Conservation (phyloP, 2,888 invertebrate genomes). For the Parelbella ahira region DNA sequence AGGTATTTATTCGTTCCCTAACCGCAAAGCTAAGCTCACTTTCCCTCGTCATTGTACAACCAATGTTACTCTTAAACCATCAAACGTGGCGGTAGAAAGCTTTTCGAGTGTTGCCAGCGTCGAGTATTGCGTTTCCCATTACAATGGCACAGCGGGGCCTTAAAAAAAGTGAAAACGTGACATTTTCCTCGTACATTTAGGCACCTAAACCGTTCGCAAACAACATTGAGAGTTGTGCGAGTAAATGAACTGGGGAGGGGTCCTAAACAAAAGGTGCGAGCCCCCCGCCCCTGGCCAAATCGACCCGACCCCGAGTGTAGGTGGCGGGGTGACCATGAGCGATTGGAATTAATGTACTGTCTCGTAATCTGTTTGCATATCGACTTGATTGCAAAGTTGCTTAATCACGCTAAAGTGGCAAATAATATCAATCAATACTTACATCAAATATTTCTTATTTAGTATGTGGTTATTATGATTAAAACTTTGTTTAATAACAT, state of each 20-base stretch:
- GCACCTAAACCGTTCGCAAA: slow-evolving; percentile 78
- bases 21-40: slow-evolving; percentile 16
- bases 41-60: slow-evolving; percentile 15
- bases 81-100: slow-evolving; percentile 13
- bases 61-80: slow-evolving; percentile 17
- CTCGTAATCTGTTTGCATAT: no score
- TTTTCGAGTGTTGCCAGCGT: slow-evolving; percentile 16
- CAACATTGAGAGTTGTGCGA: slow-evolving; percentile 65
- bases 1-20: no score
- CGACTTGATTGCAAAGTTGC: no score
- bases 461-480: no score
- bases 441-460: no score
- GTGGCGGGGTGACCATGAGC: slow-evolving; percentile 36
- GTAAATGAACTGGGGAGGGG: slow-evolving; percentile 69
- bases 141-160: slow-evolving; percentile 35
- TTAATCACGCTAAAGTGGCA: no score
- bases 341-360: not conserved
- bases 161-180: slow-evolving; percentile 72
- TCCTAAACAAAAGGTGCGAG: slow-evolving; percentile 79
- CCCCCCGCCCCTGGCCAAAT: slow-evolving; percentile 50
- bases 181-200: slow-evolving; percentile 75
- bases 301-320: slow-evolving; percentile 58
- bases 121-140: slow-evolving; percentile 13
- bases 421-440: no score
- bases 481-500: no score